Evolutionary conservation across 2,797 vertebrate species (phyloP), one percentile per base, ranked within the genome.

Genomic region (Tinamus major): DNA sequence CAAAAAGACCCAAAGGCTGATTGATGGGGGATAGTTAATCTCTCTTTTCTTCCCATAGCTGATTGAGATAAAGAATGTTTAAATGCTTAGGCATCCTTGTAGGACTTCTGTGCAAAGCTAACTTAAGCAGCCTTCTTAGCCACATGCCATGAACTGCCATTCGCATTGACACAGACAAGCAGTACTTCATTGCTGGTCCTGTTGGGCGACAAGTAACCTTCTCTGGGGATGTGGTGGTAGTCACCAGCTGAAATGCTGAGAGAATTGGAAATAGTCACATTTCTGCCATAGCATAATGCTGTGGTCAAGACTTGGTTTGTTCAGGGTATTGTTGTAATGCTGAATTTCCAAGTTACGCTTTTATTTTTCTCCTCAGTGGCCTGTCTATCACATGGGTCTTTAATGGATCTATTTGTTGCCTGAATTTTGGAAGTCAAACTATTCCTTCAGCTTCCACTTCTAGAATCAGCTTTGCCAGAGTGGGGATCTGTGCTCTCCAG

Each of bases 401-500:
- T n/a, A 81, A 71, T 16, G 17, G 15, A 55, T 85, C 71, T 78
- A 58, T 8, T 6, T 42, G 19, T 41, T 68, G 44, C 33, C 4
- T 0, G 1, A 39, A 10, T 27, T 79, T 53, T 87, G 49, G 20
- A 72, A 80, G 71, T 48, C 1, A 37, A n/a, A 24, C 13, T 1
- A 1, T 46, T 62, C 19, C 55, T 55, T 55, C 31, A 31, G 17
- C 53, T 55, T 31, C 29, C 31, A 21, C 9, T 55, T 70, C 27
- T 29, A 69, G 9, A 1, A 0, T n/a, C 44, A 72, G 15, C 16
- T 14, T 9, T 84, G 67, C 42, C 23, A 76, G 4, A 0, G 0
- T 3, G 20, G 31, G 31, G 13, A 29, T 44, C 56, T 72, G 26
- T 35, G 17, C 1, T 64, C 11, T 83, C 16, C 39, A 69, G 9